A percentile compares a stretch with the other conserved stretches of the same genome.
Conservation (phyloP, 1,140 invertebrate genomes). For the Dinoponera quadriceps region DNA sequence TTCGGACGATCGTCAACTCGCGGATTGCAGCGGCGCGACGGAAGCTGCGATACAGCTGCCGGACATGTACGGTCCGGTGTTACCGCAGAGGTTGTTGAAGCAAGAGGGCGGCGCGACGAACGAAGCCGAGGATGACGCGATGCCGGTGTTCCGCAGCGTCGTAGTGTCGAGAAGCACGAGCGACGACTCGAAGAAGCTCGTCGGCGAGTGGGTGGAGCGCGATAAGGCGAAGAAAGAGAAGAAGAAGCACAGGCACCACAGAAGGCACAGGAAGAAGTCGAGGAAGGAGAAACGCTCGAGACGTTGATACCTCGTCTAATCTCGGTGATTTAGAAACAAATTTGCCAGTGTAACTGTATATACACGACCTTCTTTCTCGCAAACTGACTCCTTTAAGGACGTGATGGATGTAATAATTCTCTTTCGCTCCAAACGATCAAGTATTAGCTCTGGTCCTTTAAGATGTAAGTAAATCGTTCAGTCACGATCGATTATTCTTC, state of each 20-base stretch:
- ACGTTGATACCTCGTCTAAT: not conserved
- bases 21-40: not conserved
- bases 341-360: constrained; percentile 6
- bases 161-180: constrained; percentile 63
- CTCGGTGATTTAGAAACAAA: not conserved
- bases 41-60: constrained; percentile 9
- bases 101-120: not conserved
- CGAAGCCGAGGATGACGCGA: constrained; percentile 16
- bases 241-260: constrained; percentile 83
- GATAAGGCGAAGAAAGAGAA: constrained; percentile 80
- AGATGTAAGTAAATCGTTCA: too few relatives aligned
- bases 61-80: constrained; percentile 86
- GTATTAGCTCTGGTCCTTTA: too few relatives aligned
- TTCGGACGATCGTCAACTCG: not conserved
- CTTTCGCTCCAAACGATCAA: too few relatives aligned
- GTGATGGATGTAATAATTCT: too few relatives aligned
- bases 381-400: too few relatives aligned
- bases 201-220: constrained; percentile 82
- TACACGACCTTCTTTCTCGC: constrained; percentile 2
- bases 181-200: constrained; percentile 48
- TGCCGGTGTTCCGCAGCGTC: constrained; percentile 74
- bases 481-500: too few relatives aligned
- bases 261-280: constrained; percentile 74
- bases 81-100: constrained; percentile 81
- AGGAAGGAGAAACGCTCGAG: constrained; percentile 78